These are phyloP conservation scores for Petrocephalus microphthalmus DNA, from an alignment of 2,113 vertebrate genomes.

Conservation along the genomic window DNA sequence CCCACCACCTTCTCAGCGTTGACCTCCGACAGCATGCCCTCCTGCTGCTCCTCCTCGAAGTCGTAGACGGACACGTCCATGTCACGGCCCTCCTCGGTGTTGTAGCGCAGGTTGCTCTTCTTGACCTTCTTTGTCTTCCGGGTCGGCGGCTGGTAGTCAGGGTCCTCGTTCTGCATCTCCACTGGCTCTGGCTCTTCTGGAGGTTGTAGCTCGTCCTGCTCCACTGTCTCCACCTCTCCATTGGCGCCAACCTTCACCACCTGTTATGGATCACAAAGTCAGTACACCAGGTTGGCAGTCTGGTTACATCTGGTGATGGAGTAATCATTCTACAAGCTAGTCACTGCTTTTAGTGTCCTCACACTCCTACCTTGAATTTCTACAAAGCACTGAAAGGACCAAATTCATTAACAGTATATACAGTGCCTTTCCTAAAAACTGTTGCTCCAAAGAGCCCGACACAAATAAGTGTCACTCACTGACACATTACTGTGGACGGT, in stretches of 20 bases:
- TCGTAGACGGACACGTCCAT: slow-evolving; percentile 96
- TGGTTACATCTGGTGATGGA: neutral
- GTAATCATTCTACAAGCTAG: neutral
- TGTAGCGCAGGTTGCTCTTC: slow-evolving; percentile 88
- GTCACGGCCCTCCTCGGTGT: slow-evolving; percentile 85
- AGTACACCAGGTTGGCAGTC: neutral
- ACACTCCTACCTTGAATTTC: neutral
- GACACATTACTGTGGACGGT: neutral
- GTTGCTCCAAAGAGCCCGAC: neutral
- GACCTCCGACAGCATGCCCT: slow-evolving; percentile 88
- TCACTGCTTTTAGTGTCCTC: neutral
- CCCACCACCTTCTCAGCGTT: slow-evolving; percentile 96
- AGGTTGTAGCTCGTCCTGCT: slow-evolving; percentile 75
- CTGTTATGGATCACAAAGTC: slow-evolving; percentile 28
- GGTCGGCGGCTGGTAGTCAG: slow-evolving; percentile 86
- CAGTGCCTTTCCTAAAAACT: neutral
- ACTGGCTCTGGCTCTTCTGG: slow-evolving; percentile 33
- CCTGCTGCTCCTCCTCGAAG: slow-evolving; percentile 96
- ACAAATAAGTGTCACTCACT: neutral
- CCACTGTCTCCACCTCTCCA: slow-evolving; percentile 92
- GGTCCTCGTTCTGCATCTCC: slow-evolving; percentile 73
- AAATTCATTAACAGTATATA: neutral
- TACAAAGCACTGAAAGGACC: neutral
- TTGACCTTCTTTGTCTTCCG: slow-evolving; percentile 85
- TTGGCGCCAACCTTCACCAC: slow-evolving; percentile 96